Conservation (phyloP, 2,797 vertebrate species). For the Holocentrus rufus region DNA sequence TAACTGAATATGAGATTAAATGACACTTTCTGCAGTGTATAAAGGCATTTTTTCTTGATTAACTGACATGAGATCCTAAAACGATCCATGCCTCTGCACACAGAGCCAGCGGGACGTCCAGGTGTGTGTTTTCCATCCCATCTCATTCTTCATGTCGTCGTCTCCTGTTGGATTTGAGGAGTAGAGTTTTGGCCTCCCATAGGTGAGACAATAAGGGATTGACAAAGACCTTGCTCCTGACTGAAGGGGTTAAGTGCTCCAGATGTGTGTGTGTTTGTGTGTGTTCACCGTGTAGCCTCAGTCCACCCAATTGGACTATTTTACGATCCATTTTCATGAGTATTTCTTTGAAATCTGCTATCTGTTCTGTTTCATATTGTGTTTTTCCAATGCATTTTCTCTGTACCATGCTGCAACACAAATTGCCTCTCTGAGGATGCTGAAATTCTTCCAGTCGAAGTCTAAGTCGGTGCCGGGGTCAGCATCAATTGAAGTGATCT, state of each 20-base stretch:
- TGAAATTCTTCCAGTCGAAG: neutral
- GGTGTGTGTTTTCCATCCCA: too few relatives aligned
- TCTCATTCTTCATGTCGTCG: too few relatives aligned
- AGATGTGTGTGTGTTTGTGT: slow-evolving; percentile 27
- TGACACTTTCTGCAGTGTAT: too few relatives aligned
- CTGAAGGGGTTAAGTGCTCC: slow-evolving; percentile 53
- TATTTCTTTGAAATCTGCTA: neutral
- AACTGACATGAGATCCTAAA: too few relatives aligned
- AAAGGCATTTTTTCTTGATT: too few relatives aligned
- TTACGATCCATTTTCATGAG: neutral
- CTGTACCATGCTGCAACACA: neutral
- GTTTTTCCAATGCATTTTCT: neutral
- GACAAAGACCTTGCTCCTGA: slow-evolving; percentile 1
- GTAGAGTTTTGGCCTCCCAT: neutral
- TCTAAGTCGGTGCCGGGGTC: neutral
- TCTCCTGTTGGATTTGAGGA: neutral
- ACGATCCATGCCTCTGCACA: neutral
- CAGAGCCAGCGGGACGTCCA: neutral
- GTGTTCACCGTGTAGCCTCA: too few relatives aligned
- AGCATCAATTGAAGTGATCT: neutral
- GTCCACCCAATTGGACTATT: neutral
- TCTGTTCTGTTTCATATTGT: neutral
- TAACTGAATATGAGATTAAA: too few relatives aligned
- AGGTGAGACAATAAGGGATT: neutral
- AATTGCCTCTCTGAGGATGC: neutral